These are phyloP conservation scores for Cactoblastis cactorum DNA, from an alignment of 2,888 invertebrate species.

Conservation along the genomic window DNA sequence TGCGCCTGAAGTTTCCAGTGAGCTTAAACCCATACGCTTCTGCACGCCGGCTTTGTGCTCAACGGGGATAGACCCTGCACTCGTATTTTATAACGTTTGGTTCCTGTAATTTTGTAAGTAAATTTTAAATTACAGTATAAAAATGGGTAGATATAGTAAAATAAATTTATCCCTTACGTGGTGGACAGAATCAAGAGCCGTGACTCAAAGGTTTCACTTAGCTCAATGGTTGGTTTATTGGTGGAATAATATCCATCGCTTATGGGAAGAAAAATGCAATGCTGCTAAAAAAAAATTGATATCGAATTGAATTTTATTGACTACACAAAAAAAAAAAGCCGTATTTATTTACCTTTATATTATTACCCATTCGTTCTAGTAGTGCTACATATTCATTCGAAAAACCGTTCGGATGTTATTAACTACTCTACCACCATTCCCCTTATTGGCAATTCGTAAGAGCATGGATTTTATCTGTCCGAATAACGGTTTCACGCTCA, in stretches of 20 bases:
- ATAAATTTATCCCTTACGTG: too few relatives aligned
- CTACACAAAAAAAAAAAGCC: slow-evolving; percentile 16
- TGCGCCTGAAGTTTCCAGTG: slow-evolving; percentile 50
- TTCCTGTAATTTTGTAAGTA: background rate
- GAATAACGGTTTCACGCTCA: slow-evolving; percentile 33
- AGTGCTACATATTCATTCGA: slow-evolving; percentile 12
- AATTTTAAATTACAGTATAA: too few relatives aligned
- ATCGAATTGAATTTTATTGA: too few relatives aligned
- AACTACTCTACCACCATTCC: slow-evolving; percentile 54
- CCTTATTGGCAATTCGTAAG: slow-evolving; percentile 61
- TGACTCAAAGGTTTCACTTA: too few relatives aligned
- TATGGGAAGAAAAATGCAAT: background rate
- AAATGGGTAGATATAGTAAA: too few relatives aligned
- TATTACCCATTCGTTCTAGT: slow-evolving; percentile 15
- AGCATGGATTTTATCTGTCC: slow-evolving; percentile 48
- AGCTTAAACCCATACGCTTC: slow-evolving; percentile 47
- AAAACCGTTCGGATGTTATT: slow-evolving; percentile 35
- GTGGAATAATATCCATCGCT: too few relatives aligned
- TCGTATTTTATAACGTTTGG: slow-evolving; percentile 50
- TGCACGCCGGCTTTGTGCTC: slow-evolving; percentile 47
- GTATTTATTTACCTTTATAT: slow-evolving; percentile 21
- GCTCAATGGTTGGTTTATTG: too few relatives aligned
- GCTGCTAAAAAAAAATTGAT: background rate
- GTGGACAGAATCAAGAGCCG: too few relatives aligned
- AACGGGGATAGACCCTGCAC: slow-evolving; percentile 40